Conservation (phyloP, 2,888 invertebrate species). For the Clivina fossor region DNA sequence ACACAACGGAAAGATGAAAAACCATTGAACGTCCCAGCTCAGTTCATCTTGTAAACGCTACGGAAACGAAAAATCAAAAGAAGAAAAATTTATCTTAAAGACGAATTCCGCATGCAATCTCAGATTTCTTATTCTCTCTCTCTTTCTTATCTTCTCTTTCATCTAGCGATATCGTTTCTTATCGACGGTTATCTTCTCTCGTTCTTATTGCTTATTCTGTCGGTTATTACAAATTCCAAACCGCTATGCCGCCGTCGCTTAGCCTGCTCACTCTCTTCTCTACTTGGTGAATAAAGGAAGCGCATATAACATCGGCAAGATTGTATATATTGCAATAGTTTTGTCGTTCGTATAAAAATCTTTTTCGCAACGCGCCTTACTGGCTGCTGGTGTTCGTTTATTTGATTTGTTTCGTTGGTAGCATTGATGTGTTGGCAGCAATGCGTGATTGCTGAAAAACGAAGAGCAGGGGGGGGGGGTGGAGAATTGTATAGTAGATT, state of each 20-base stretch:
- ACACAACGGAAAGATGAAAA: too few relatives aligned
- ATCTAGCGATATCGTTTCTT: conserved; percentile 23
- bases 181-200: conserved; percentile 40
- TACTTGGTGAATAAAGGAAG: neutral
- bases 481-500: too few relatives aligned
- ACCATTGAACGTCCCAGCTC: too few relatives aligned
- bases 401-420: too few relatives aligned
- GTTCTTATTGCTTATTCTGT: conserved; percentile 48
- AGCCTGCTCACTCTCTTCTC: neutral
- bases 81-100: too few relatives aligned
- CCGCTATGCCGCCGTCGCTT: conserved; percentile 40
- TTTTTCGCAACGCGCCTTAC: too few relatives aligned
- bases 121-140: neutral
- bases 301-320: conserved; percentile 31
- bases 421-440: conserved; percentile 7
- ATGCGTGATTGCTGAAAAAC: too few relatives aligned
- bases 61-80: too few relatives aligned
- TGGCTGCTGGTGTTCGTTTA: too few relatives aligned
- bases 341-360: conserved; percentile 44
- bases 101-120: neutral
- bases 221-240: conserved; percentile 51
- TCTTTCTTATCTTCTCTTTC: too few relatives aligned
- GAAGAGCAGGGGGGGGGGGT: too few relatives aligned
- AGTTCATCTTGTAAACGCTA: too few relatives aligned
- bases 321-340: conserved; percentile 50